Evolutionary conservation across 1,140 invertebrate species (phyloP).

Genomic region (Elymnias hypermnestra): DNA sequence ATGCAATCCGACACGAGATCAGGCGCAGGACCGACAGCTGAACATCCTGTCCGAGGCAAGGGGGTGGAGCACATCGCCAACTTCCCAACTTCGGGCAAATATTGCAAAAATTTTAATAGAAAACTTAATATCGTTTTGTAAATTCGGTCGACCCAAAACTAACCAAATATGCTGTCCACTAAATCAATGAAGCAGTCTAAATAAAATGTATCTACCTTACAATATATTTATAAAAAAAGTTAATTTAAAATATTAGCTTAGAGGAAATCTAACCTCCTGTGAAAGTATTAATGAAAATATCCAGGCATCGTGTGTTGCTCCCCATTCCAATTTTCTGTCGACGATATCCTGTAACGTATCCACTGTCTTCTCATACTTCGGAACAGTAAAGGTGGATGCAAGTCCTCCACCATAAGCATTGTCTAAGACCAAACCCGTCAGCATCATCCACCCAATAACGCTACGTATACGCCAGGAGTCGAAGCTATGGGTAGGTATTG

Average conservation of each 20-base stretch:
- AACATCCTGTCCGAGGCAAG: too few relatives aligned
- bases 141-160: too few relatives aligned
- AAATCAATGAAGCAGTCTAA: too few relatives aligned
- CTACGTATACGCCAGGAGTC: slow-evolving; percentile 47
- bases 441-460: slow-evolving; percentile 59
- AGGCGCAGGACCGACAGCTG: too few relatives aligned
- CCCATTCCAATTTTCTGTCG: slow-evolving; percentile 72
- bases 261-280: slow-evolving; percentile 53
- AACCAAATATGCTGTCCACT: too few relatives aligned
- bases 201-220: too few relatives aligned
- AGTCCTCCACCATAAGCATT: slow-evolving; percentile 76
- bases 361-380: slow-evolving; percentile 72
- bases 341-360: slow-evolving; percentile 74
- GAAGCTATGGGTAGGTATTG: slow-evolving; percentile 32
- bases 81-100: too few relatives aligned
- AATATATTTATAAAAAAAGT: too few relatives aligned
- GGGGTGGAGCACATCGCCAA: too few relatives aligned
- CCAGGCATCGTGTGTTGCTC: slow-evolving; percentile 77
- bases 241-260: too few relatives aligned
- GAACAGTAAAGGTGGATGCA: slow-evolving; percentile 76
- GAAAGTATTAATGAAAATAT: slow-evolving; percentile 72
- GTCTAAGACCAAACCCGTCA: slow-evolving; percentile 68
- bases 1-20: too few relatives aligned
- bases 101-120: not conserved
- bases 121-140: too few relatives aligned